Conservation (phyloP, 2,113 vertebrate genomes). For the Vulpes ferrilata region DNA sequence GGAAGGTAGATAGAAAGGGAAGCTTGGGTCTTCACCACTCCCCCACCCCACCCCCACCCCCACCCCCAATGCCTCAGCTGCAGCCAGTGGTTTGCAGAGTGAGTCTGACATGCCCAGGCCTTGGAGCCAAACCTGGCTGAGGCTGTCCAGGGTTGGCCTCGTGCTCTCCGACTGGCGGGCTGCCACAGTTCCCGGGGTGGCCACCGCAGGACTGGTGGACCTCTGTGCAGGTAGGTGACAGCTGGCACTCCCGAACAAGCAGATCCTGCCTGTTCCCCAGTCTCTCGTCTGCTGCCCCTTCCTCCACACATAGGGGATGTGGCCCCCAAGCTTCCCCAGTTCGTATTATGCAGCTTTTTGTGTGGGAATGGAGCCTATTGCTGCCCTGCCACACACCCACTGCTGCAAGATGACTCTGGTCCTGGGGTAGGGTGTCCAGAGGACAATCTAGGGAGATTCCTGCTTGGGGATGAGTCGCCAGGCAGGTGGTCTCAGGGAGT, state of each 20-base stretch:
- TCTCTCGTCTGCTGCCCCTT: background rate
- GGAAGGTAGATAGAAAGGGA: rapidly evolving
- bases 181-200: background rate
- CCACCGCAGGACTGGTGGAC: rapidly evolving
- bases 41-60: no score
- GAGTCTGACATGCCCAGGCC: rapidly evolving
- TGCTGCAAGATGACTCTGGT: background rate
- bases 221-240: background rate
- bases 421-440: background rate
- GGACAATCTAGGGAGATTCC: background rate
- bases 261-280: background rate
- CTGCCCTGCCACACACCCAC: no score
- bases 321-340: background rate
- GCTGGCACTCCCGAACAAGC: background rate
- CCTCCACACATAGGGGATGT: background rate
- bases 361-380: rapidly evolving
- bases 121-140: background rate
- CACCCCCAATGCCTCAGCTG: rapidly evolving
- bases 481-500: rapidly evolving
- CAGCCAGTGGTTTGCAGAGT: rapidly evolving
- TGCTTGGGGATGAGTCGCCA: no score
- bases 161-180: rapidly evolving
- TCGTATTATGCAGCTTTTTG: background rate
- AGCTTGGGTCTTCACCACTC: background rate
- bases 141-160: background rate